These are phyloP conservation scores for Lucinisca nassula DNA, from an alignment of 2,888 invertebrate species.

Conservation along the genomic window DNA sequence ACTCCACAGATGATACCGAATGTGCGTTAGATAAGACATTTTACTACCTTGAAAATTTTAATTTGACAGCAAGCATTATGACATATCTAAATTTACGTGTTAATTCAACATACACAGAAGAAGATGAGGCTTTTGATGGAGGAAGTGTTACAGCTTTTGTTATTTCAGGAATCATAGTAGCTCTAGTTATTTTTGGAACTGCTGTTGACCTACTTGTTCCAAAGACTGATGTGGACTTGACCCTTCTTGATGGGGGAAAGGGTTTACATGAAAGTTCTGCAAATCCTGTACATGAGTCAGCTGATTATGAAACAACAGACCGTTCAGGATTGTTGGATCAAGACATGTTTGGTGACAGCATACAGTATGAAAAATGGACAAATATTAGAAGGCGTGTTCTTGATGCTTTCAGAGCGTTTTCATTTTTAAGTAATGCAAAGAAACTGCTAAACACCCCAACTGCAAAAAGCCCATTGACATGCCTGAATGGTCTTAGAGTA, in stretches of 20 bases:
- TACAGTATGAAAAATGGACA: conserved; percentile 1
- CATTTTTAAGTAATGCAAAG: conserved; percentile 57
- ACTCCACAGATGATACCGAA: conserved; percentile 22
- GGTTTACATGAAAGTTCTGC: background rate
- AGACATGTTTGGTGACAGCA: conserved; percentile 38
- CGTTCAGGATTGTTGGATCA: conserved; percentile 50
- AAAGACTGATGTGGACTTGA: background rate
- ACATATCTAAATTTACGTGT: conserved; percentile 10
- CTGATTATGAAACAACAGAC: conserved; percentile 30
- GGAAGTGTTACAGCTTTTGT: conserved; percentile 38
- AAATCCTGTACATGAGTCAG: background rate
- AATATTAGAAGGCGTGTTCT: conserved; percentile 5
- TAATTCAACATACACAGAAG: conserved; percentile 12
- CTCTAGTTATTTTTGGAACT: conserved; percentile 42
- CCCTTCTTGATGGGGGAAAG: background rate
- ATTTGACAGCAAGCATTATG: background rate
- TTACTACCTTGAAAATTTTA: background rate
- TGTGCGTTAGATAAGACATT: background rate
- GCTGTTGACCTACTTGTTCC: conserved; percentile 31
- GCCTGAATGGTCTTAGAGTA: conserved; percentile 65
- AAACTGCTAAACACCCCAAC: conserved; percentile 63
- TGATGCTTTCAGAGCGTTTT: conserved; percentile 53
- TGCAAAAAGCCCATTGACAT: conserved; percentile 59
- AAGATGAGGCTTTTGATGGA: conserved; percentile 5
- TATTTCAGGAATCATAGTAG: conserved; percentile 35